A percentile compares a stretch with the other conserved stretches of the same genome.
These are phyloP conservation scores for Paratrypauchen microcephalus DNA, from an alignment of 2,797 vertebrate genomes.

Conservation along the genomic window DNA sequence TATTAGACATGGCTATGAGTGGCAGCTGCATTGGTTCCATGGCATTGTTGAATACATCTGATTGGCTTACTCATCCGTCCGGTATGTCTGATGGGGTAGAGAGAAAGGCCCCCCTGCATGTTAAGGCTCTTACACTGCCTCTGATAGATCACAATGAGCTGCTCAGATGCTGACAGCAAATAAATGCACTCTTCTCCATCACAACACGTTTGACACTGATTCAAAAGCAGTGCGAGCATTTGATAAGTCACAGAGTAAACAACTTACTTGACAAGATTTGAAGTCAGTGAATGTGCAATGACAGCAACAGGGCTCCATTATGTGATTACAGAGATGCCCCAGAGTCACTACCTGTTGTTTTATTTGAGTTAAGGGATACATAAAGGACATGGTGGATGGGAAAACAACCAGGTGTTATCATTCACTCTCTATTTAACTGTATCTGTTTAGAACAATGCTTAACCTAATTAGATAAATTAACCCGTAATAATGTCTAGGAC, in stretches of 20 bases:
- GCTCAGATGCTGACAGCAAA: slow-evolving; percentile 60
- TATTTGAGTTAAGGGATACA: not conserved
- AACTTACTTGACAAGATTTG: not conserved
- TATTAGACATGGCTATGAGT: slow-evolving; percentile 10
- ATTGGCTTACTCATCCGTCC: slow-evolving; percentile 41
- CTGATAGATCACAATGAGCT: slow-evolving; percentile 67
- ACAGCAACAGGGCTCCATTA: slow-evolving; percentile 45
- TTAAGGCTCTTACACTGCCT: slow-evolving; percentile 58
- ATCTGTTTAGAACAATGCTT: no score
- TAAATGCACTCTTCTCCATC: slow-evolving; percentile 52
- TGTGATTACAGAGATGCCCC: slow-evolving; percentile 41
- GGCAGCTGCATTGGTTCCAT: slow-evolving; percentile 28
- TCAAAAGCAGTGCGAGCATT: slow-evolving; percentile 15
- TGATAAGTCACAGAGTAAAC: slow-evolving; percentile 8
- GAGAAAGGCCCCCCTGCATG: slow-evolving; percentile 49
- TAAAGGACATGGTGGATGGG: not conserved
- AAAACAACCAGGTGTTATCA: not conserved
- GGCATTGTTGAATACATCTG: slow-evolving; percentile 41
- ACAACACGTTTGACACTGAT: slow-evolving; percentile 37
- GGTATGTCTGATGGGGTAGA: slow-evolving; percentile 56
- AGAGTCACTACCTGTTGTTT: slow-evolving; percentile 33
- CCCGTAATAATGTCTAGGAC: no score
- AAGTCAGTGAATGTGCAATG: slow-evolving; percentile 4
- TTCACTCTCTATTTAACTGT: not conserved
- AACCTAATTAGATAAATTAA: no score